Evolutionary conservation across 2,888 invertebrate genomes (phyloP), one percentile per base, ranked within the genome.

Genomic region (Cheilosia vernalis): DNA sequence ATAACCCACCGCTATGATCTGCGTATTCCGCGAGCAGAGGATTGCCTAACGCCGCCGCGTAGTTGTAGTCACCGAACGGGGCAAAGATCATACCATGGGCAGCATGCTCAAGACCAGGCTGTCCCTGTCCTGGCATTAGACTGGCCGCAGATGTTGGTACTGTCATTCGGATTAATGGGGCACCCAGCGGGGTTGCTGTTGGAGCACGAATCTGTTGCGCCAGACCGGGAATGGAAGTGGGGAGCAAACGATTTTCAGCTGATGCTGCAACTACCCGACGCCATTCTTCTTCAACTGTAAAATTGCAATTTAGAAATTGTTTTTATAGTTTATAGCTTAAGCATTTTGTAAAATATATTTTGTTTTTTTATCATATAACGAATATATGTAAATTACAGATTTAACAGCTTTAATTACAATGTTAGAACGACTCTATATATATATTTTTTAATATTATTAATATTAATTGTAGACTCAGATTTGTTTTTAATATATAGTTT

Each of bases 1-100:
- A 96, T 93, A 96, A 96, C 98, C 97, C 97, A 98, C 98, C 98
- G 95, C 97, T 96, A 95, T 97, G 97, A 94, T 97, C 97, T 91
- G 97, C 95, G 94, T 97, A 97, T 93, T 97, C 96, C 88, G 96
- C 95, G 92, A 96, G 95, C 89, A 97, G 94, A 88, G 97, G 97
- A 89, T 96, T 96, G 89, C 95, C 95, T 81, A 94, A 94, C 89
- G 97, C 94, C 83, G 97, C 97, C 19, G 97, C 97, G 93, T 98
- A 98, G 92, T 96, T 96, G 93, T 97, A 98, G 92, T 98, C 97
- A 73, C 95, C 95, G 91, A 97, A 98, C 51, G 96, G 96, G 90
- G 94, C 90, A 94, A 98, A 98, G 93, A 98, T 96, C 90, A 98
- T 95, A 76, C 95, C 95, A 87, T 91, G 91, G 81, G 91, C 88